Evolutionary conservation across 2,888 invertebrate species (phyloP), one percentile per base, ranked within the genome.

Genomic region (Archaeoteleia sp.): DNA sequence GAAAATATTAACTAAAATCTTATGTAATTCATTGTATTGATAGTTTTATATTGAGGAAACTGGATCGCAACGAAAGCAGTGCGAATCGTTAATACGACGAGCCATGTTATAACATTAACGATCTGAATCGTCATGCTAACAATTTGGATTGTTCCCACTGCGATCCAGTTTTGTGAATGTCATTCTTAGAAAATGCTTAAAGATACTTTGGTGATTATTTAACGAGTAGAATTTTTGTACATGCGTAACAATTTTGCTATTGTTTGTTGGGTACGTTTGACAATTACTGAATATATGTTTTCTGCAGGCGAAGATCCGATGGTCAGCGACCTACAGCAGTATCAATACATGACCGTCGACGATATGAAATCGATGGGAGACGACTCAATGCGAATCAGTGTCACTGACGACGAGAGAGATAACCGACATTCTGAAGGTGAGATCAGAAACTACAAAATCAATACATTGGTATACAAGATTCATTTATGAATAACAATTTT

Each of bases 321-420:
- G 86, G 88, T 95, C 74, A 95, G 94, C 78, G 96, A 96, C 86
- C 88, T 89, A 62, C 93, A 94, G 84, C 93, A 93, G 23, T 96
- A 96, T 87, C 91, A 95, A 69, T 96, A 96, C 87, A 88, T 97
- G 86, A 96, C 96, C 60, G 95, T 95, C 71, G 96, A 97, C 83
- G 96, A 97, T 83, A 96, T 96, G 95, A 96, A 96, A 87, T 95
- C 95, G 5, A 88, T 96, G 71, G 96, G 95, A 65, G 96, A 96
- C 82, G 96, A 96, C 87, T 96, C 96, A 7, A 86, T 96, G 72
- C 95, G 95, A 10, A 95, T 96, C 74, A 96, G 96, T 86, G 96
- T 96, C 12, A 96, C 96, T 1, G 91, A 95, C 75, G 96, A 96
- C 82, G 95, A 95, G 83, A 90, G 94, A 71, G 91, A 93, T 6